These are phyloP conservation scores for Ambastaia sidthimunki DNA, from an alignment of 2,797 vertebrate genomes.

Conservation along the genomic window DNA sequence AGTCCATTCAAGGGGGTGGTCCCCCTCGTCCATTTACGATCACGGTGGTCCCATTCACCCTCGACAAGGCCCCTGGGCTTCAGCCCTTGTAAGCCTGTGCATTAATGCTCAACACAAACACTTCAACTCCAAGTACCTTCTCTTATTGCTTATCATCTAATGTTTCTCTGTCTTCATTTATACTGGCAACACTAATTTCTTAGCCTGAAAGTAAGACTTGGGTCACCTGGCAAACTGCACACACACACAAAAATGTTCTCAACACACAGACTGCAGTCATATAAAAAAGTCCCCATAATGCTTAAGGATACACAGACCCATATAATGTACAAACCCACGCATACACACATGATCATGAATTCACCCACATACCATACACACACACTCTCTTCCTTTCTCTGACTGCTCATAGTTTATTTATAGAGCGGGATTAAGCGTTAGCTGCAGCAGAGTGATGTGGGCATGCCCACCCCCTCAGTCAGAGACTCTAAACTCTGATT, in stretches of 20 bases:
- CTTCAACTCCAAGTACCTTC: too few relatives aligned
- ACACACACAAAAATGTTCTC: neutral
- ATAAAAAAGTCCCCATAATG: neutral
- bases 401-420: conserved; percentile 51
- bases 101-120: too few relatives aligned
- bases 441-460: conserved; percentile 45
- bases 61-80: too few relatives aligned
- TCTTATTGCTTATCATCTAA: neutral
- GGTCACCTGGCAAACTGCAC: conserved; percentile 53
- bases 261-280: conserved; percentile 1
- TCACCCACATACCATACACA: conserved; percentile 23
- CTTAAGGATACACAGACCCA: neutral
- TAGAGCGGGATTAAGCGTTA: conserved; percentile 47
- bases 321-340: neutral
- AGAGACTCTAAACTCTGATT: conserved; percentile 30
- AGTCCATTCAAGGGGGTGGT: too few relatives aligned
- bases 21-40: too few relatives aligned
- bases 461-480: conserved; percentile 22
- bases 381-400: conserved; percentile 2
- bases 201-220: conserved; percentile 17
- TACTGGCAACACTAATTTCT: neutral
- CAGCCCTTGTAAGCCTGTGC: too few relatives aligned
- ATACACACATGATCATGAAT: conserved; percentile 23
- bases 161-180: neutral
- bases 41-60: too few relatives aligned